Conservation (phyloP, 1,140 invertebrate species). For the Dendrolimus kikuchii region DNA sequence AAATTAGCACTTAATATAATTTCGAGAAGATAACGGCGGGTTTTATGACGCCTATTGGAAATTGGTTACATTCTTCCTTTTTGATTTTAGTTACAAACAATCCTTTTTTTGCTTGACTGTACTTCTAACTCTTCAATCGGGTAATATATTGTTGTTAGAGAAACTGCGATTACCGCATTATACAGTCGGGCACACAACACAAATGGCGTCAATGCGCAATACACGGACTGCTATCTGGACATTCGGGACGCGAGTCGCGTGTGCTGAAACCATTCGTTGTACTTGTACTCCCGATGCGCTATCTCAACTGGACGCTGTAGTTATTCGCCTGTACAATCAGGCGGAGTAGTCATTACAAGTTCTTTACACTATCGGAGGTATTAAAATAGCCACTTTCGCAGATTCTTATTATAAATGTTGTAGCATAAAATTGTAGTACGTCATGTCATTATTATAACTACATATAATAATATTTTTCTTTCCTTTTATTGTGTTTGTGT, state of each 20-base stretch:
- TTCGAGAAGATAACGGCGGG: too few relatives aligned
- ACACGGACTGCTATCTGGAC: not conserved
- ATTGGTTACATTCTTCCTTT: too few relatives aligned
- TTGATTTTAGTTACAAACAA: too few relatives aligned
- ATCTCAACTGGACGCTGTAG: constrained; percentile 17
- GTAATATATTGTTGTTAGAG: not conserved
- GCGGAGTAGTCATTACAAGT: not conserved
- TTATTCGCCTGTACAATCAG: constrained; percentile 21
- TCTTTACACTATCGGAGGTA: not conserved
- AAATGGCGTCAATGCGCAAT: constrained; percentile 12
- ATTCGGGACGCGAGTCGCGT: constrained; percentile 27
- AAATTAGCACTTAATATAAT: too few relatives aligned
- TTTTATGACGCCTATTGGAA: too few relatives aligned
- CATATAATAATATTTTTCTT: too few relatives aligned
- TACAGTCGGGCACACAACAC: constrained; percentile 6
- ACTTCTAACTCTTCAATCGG: too few relatives aligned
- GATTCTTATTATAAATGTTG: too few relatives aligned
- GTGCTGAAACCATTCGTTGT: constrained; percentile 32
- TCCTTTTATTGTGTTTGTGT: too few relatives aligned
- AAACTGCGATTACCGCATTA: not conserved
- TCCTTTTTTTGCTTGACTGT: too few relatives aligned
- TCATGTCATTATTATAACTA: too few relatives aligned
- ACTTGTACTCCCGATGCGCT: constrained; percentile 18
- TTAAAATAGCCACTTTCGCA: not conserved
- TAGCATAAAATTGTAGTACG: too few relatives aligned